Evolutionary conservation across 2,797 vertebrate genomes (phyloP), one percentile per base, ranked within the genome.

Genomic region (Dipus sagitta): DNA sequence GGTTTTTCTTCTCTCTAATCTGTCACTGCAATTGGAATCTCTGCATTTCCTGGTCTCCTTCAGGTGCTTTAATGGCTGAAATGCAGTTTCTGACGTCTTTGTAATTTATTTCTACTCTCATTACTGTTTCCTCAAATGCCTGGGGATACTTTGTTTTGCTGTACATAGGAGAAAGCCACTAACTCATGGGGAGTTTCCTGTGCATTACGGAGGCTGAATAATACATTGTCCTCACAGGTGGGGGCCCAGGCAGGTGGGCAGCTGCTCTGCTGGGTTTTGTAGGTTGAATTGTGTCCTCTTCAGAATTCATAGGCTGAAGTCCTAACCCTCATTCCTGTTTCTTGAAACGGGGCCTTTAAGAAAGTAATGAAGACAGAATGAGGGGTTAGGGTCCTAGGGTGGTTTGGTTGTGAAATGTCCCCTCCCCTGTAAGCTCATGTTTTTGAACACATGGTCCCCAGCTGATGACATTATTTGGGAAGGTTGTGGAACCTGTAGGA

Each of bases 1-100:
- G 28, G 9, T 28, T 85, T 91, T 86, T 64, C 8, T 47, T 83
- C 87, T 86, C 90, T 88, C 94, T 71, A 67, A 72, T 65, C 26
- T 89, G 58, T 85, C 79, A 28, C 71, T 67, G 81, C 78, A 90
- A 7, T 58, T 68, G 47, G 38, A 74, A 84, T 79, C 71, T 84
- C 65, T 77, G 65, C 34, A 13, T 81, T 64, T 32, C 81, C 92
- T 74, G 89, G 26, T 20, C 28, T 78, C 30, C 38, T 81, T 90
- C 52, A 65, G 38, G 18, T 87, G 24, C 74, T 94, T 85, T n/a
- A 28, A 23, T 58, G 24, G 75, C 88, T 78, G 30, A 42, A 65
- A 60, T 32, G 26, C 52, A 89, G 26, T 81, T 87, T 89, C 80
- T 74, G 47, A 62, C 17, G 30, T 60, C 24, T 80, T 67, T 15